Conservation (phyloP, 1,140 invertebrate species). For the Sminthurides bifidus region DNA sequence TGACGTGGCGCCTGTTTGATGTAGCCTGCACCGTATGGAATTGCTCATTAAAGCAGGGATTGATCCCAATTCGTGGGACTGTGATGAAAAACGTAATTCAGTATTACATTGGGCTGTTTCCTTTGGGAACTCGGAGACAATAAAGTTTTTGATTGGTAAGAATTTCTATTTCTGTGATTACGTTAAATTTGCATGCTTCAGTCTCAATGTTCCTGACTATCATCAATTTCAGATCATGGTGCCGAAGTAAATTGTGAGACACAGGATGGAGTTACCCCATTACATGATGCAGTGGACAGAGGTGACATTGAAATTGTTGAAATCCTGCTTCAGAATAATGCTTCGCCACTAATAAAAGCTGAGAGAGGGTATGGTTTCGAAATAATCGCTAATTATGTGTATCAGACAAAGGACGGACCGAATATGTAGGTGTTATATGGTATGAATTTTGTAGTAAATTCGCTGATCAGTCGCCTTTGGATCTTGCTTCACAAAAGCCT, state of each 20-base stretch:
- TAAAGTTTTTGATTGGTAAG: slow-evolving; percentile 26
- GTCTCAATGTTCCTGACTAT: not conserved
- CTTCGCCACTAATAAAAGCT: slow-evolving; percentile 45
- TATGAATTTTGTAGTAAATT: slow-evolving; percentile 37
- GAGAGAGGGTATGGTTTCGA: slow-evolving; percentile 41
- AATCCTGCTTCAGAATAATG: slow-evolving; percentile 45
- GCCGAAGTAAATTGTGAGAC: slow-evolving; percentile 28
- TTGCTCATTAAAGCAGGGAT: slow-evolving; percentile 27
- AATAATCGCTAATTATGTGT: no score
- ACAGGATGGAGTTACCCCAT: slow-evolving; percentile 43
- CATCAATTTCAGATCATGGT: slow-evolving; percentile 17
- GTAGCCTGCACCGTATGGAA: slow-evolving; percentile 40
- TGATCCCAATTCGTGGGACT: slow-evolving; percentile 30
- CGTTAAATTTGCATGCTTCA: not conserved
- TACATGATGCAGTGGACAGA: slow-evolving; percentile 50
- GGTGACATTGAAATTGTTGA: slow-evolving; percentile 46
- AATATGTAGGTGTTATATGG: no score
- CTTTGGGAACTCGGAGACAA: slow-evolving; percentile 25
- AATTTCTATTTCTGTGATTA: no score
- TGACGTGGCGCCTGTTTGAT: slow-evolving; percentile 31
- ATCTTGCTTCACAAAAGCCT: slow-evolving; percentile 40
- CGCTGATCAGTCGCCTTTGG: slow-evolving; percentile 41
- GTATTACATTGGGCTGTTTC: slow-evolving; percentile 31
- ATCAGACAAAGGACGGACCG: no score
- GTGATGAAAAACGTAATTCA: slow-evolving; percentile 29